phyloP scores from a whole-genome alignment of 2,888 invertebrate species.

The Cacoxenus indagator region DNA sequence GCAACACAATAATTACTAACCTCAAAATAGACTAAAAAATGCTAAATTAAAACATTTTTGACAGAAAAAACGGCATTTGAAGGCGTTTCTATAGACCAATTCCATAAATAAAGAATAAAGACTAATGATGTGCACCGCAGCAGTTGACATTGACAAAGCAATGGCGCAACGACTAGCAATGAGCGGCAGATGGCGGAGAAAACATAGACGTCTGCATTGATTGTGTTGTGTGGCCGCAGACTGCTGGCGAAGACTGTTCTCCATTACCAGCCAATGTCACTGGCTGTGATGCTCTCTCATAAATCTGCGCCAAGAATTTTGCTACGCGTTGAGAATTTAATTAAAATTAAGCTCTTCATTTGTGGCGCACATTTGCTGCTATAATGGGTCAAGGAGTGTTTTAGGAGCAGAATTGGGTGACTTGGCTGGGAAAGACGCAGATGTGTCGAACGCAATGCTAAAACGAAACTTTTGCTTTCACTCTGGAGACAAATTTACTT shows the following conservation, averaged over 20 bases:
- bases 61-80: background rate
- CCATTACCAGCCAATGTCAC: background rate
- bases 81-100: background rate
- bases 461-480: background rate
- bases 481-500: background rate
- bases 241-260: background rate
- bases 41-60: background rate
- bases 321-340: conserved; percentile 49
- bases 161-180: conserved; percentile 1
- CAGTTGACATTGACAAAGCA: conserved; percentile 51
- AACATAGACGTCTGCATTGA: background rate
- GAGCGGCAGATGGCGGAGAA: background rate
- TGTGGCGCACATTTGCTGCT: conserved; percentile 23
- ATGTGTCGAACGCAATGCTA: background rate
- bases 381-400: background rate
- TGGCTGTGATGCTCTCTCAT: conserved; percentile 36
- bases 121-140: conserved; percentile 44
- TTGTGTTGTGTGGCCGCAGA: background rate
- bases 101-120: conserved; percentile 34
- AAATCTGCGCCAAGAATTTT: conserved; percentile 43
- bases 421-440: background rate
- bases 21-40: background rate
- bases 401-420: background rate
- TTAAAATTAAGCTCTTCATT: conserved; percentile 56
- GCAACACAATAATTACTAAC: background rate